Evolutionary conservation across 2,888 invertebrate species (phyloP).

Genomic region (Agrypnus murinus): DNA sequence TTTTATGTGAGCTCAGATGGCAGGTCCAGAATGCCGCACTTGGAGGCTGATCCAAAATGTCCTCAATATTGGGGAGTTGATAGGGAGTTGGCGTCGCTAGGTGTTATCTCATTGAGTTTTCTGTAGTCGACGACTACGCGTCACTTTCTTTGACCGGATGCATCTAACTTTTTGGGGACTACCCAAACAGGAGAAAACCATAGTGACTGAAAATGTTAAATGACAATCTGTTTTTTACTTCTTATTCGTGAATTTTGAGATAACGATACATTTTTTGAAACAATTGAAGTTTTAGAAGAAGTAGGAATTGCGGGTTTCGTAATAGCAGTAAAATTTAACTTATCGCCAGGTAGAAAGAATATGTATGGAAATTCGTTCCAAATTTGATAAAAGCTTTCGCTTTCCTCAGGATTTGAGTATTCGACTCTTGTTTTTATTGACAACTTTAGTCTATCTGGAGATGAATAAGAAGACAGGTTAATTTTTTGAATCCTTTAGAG

Average conservation of each 20-base stretch:
- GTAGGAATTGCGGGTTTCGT: background rate
- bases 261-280: background rate
- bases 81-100: constrained; percentile 58
- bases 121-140: constrained; percentile 58
- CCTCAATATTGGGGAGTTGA: constrained; percentile 57
- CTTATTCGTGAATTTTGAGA: background rate
- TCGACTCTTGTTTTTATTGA: background rate
- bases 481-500: too few species aligned
- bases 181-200: background rate
- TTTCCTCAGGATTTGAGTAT: background rate
- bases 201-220: background rate
- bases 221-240: background rate
- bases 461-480: background rate
- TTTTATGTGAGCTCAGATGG: constrained; percentile 47
- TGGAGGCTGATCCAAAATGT: constrained; percentile 59
- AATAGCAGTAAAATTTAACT: background rate
- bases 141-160: background rate
- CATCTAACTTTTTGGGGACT: background rate
- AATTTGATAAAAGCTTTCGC: background rate
- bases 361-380: background rate
- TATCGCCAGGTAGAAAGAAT: background rate
- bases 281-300: background rate
- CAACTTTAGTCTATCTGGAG: background rate
- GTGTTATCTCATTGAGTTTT: constrained; percentile 58
- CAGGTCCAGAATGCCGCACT: constrained; percentile 51